Conservation (phyloP, 2,113 vertebrate species). For the Spheniscus mendiculus region DNA sequence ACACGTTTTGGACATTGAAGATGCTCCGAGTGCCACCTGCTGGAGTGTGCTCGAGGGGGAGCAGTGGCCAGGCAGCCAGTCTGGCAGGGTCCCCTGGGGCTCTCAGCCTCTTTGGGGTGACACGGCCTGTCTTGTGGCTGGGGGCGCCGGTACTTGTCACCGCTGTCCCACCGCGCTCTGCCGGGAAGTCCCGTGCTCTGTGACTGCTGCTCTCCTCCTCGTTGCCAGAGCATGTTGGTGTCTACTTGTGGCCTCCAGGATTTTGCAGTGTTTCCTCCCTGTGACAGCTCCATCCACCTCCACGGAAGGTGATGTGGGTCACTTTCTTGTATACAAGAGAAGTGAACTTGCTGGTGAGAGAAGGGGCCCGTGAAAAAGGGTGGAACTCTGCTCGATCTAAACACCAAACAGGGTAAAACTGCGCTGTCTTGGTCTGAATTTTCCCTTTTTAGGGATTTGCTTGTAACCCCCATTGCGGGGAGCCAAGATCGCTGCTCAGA, state of each 20-base stretch:
- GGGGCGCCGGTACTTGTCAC: neutral
- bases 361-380: neutral
- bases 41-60: neutral
- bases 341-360: neutral
- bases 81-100: neutral
- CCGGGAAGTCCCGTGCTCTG: neutral
- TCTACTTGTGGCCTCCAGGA: neutral
- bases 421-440: neutral
- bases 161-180: neutral
- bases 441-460: neutral
- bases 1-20: accelerated
- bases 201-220: neutral
- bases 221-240: accelerated
- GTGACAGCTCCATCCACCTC: neutral
- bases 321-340: neutral
- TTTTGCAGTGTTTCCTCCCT: neutral
- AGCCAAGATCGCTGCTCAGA: neutral
- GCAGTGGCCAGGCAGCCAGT: neutral
- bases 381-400: neutral
- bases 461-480: accelerated
- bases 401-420: neutral
- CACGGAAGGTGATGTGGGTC: neutral
- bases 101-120: neutral
- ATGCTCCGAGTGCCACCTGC: slow-evolving; percentile 58
- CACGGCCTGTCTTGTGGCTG: neutral